Evolutionary conservation across 2,888 invertebrate genomes (phyloP), one percentile per base, ranked within the genome.

Genomic region (Phragmatobia fuliginosa): DNA sequence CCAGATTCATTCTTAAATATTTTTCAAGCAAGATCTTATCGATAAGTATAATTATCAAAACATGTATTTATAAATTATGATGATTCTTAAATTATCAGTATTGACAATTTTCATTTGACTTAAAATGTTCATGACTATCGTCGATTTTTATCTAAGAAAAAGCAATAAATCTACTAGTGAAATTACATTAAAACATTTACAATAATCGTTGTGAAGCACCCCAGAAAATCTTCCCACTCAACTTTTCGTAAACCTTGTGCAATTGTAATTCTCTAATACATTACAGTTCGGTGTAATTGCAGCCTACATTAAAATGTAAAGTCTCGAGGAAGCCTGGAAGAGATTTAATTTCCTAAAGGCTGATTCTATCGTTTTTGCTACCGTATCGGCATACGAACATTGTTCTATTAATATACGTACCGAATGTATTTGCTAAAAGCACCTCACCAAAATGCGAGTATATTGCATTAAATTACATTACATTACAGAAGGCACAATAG

Each of bases 331-430:
- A 84, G 85, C 81, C 76, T 71, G 74, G 81, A 80, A 82, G 81
- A 86, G 90, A 92, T 93, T 92, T 91, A 92, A 93, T 93, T 93
- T 93, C 91, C 91, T 91, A 87, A 85, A 86, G 85, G 78, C 83
- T 83, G 87, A 87, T 78, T 72, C 68, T 63, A 73, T 79, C 82
- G 65, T 60, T 61, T 52, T 41, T 76, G 71, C 66, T 65, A 28
- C 58, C 58, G 62, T 71, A 73, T 77, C 66, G 64, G 65, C 32
- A 56, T 65, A 71, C 56, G 63, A 66, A 52, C 63, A 62, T 74
- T 74, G 66, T 73, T 81, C 71, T 70, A 81, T 77, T 75, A 73
- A 56, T 38, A 61, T 62, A 65, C 56, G 18, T 21, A 36, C 52
- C 62, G 60, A 70, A 75, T 73, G 68, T 64, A 69, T 52, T 45